Conservation (phyloP, 2,888 invertebrate genomes). For the Synergus japonicus region DNA sequence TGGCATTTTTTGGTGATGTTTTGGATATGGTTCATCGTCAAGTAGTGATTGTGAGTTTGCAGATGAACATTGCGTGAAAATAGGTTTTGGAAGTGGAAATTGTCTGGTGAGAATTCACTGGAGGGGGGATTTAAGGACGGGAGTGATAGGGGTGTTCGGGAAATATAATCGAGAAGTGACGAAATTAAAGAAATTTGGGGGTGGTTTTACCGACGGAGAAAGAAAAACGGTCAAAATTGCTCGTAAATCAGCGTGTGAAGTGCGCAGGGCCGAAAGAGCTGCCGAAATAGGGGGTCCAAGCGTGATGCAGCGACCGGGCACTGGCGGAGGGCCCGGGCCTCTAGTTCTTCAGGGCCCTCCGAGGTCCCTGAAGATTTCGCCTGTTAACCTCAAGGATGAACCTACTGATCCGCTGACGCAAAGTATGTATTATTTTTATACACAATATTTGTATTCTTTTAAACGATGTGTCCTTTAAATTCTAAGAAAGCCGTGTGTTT, state of each 20-base stretch:
- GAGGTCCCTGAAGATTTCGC: constrained; percentile 74
- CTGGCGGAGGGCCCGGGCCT: constrained; percentile 72
- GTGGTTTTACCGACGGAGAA: constrained; percentile 42
- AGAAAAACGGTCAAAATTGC: constrained; percentile 69
- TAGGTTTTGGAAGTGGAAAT: constrained; percentile 5
- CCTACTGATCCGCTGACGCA: constrained; percentile 72
- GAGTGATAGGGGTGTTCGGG: constrained; percentile 3
- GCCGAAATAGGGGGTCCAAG: constrained; percentile 70
- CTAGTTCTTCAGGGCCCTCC: constrained; percentile 75
- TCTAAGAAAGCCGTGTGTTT: too few species aligned
- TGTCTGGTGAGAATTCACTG: constrained; percentile 13
- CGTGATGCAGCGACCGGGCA: constrained; percentile 71
- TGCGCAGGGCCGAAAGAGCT: constrained; percentile 66
- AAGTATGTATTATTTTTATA: constrained; percentile 65
- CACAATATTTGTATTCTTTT: background rate
- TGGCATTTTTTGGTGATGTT: constrained; percentile 17
- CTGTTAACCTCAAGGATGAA: constrained; percentile 74
- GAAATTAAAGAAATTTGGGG: constrained; percentile 13
- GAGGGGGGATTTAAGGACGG: background rate
- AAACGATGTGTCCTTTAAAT: background rate
- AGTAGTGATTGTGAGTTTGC: constrained; percentile 18
- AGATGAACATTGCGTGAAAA: constrained; percentile 3
- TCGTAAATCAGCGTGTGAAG: constrained; percentile 68
- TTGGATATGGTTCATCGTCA: constrained; percentile 9
- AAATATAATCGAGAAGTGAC: constrained; percentile 12